Conservation (phyloP, 1,140 invertebrate species). For the Triops cancriformis region DNA sequence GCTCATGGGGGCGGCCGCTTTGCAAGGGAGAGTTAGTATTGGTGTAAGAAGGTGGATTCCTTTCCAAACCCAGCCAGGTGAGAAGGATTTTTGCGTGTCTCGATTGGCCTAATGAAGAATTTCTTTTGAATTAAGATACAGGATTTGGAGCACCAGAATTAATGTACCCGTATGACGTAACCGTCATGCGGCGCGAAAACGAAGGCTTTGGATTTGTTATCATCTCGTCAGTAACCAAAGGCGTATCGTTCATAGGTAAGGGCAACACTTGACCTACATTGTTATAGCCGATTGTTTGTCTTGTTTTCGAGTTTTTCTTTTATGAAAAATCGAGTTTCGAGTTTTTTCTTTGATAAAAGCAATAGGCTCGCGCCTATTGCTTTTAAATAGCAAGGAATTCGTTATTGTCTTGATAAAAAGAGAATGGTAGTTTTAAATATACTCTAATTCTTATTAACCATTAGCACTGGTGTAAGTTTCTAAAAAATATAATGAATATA, state of each 20-base stretch:
- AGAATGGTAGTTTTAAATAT: too few relatives aligned
- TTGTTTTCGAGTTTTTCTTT: background rate
- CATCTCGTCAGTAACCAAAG: conserved; percentile 89
- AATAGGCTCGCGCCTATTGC: too few relatives aligned
- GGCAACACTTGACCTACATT: conserved; percentile 27
- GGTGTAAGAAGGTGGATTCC: conserved; percentile 54
- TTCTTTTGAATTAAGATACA: conserved; percentile 13
- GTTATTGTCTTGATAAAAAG: too few relatives aligned
- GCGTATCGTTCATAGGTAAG: conserved; percentile 86
- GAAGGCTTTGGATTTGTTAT: conserved; percentile 99
- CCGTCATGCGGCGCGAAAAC: conserved; percentile 77
- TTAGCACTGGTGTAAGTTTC: too few relatives aligned
- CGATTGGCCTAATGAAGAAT: background rate
- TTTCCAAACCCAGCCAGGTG: conserved; percentile 24
- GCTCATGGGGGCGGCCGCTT: conserved; percentile 71
- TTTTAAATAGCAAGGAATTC: too few relatives aligned
- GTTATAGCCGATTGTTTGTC: background rate
- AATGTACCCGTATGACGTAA: conserved; percentile 64
- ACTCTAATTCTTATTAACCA: too few relatives aligned
- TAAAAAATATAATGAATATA: too few relatives aligned
- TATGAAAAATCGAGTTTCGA: too few relatives aligned
- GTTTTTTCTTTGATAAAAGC: too few relatives aligned
- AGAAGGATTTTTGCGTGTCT: background rate
- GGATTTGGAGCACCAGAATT: conserved; percentile 41
- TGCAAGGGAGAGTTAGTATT: conserved; percentile 65